A percentile compares a stretch with the other conserved stretches of the same genome.
Evolutionary conservation across 2,113 vertebrate genomes (phyloP).

Genomic region (Tetrao urogallus): DNA sequence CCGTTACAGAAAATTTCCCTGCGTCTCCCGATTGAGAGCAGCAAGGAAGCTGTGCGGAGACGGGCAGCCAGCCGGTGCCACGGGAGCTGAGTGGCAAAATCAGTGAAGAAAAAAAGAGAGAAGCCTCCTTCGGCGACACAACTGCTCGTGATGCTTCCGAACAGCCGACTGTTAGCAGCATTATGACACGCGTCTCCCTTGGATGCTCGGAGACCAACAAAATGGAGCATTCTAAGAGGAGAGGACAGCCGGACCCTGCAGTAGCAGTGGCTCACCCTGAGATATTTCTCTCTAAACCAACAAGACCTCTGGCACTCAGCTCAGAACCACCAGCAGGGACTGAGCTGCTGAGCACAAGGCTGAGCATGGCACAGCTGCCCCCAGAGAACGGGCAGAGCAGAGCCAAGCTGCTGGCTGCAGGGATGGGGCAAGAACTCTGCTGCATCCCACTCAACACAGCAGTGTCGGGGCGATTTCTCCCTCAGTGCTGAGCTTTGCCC

Average conservation of each 20-base stretch:
- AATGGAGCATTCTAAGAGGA: constrained; percentile 40
- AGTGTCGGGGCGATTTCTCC: neutral
- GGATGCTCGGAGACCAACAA: constrained; percentile 52
- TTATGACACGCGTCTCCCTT: neutral
- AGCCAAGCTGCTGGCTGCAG: neutral
- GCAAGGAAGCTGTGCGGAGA: constrained; percentile 58
- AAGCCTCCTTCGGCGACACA: constrained; percentile 46
- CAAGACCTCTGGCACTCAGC: neutral
- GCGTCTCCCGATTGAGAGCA: constrained; percentile 50
- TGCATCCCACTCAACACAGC: too few species aligned
- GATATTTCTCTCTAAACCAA: constrained; percentile 14
- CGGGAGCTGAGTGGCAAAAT: constrained; percentile 53
- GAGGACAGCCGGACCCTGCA: constrained; percentile 28
- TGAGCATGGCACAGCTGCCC: neutral
- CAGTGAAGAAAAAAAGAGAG: neutral
- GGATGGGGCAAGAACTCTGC: neutral
- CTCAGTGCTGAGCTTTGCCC: neutral
- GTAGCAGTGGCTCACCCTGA: neutral
- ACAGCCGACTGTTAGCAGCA: neutral
- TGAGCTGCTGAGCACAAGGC: constrained; percentile 6
- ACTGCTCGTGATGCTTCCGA: constrained; percentile 42
- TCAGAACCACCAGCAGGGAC: neutral
- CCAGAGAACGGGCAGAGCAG: constrained; percentile 17
- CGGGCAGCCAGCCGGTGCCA: constrained; percentile 64
- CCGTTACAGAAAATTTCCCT: constrained; percentile 59